A percentile compares a stretch with the other conserved stretches of the same genome.
Evolutionary conservation across 35 echinoderm and acorn worm species (phyloP).

Genomic region (Holothuria glaberrima): DNA sequence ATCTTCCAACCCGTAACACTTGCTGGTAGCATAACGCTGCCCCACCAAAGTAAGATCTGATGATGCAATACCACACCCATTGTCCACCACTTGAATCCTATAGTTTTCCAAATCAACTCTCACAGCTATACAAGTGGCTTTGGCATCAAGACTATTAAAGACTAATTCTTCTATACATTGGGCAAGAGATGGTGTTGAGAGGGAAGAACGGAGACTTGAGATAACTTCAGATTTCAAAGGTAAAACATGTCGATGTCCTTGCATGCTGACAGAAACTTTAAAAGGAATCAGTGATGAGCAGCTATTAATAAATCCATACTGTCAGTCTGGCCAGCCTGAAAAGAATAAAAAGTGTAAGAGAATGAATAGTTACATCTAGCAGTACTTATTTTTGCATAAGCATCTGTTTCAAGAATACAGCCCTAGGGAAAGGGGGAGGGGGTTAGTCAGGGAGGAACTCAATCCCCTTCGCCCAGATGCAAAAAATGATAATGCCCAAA

Average conservation of each 20-base stretch:
- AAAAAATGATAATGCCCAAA: no score
- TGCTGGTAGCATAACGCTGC: slow-evolving; percentile 90
- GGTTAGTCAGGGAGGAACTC: no score
- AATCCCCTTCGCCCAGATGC: no score
- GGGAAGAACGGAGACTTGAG: slow-evolving; percentile 77
- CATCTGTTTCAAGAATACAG: no score
- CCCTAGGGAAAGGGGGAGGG: no score
- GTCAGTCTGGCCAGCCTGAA: no score
- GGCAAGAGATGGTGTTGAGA: slow-evolving; percentile 75
- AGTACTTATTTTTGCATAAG: no score
- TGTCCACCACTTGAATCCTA: slow-evolving; percentile 91
- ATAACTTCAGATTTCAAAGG: slow-evolving; percentile 58
- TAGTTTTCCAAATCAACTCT: slow-evolving; percentile 74
- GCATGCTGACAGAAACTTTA: neutral
- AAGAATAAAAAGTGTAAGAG: no score
- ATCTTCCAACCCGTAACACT: slow-evolving; percentile 80
- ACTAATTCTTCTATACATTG: slow-evolving; percentile 92
- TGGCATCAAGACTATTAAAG: slow-evolving; percentile 87
- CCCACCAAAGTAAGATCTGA: slow-evolving; percentile 72
- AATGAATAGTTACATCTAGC: no score
- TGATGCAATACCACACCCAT: slow-evolving; percentile 75
- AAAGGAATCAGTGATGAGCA: no score
- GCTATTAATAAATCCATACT: no score
- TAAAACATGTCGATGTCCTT: slow-evolving; percentile 26
- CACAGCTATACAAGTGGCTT: slow-evolving; percentile 85